phyloP scores from a whole-genome alignment of 2,113 vertebrate genomes.

The Phalacrocorax pelagicus region DNA sequence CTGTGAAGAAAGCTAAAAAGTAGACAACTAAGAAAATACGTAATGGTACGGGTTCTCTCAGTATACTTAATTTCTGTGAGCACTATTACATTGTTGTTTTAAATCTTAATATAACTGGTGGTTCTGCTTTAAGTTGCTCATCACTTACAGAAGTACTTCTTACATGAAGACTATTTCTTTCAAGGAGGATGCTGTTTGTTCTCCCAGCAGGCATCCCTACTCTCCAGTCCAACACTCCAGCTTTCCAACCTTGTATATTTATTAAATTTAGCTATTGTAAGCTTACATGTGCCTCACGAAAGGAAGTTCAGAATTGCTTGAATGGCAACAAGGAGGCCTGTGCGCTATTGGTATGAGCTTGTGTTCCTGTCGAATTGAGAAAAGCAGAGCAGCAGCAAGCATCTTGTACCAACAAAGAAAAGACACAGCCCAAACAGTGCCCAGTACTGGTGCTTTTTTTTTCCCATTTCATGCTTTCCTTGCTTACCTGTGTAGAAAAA shows the following conservation, averaged over 20 bases:
- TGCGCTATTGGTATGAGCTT: background rate
- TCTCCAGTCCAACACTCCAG: background rate
- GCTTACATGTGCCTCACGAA: background rate
- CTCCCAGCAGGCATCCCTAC: background rate
- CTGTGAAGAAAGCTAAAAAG: background rate
- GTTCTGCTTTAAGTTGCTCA: background rate
- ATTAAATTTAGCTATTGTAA: background rate
- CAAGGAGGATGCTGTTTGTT: background rate
- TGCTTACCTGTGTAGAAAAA: background rate
- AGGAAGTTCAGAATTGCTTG: background rate
- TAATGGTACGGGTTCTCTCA: background rate
- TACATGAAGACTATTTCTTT: background rate
- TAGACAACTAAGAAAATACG: background rate
- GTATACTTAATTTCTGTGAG: background rate
- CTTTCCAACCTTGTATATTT: background rate
- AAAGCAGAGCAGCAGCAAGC: background rate
- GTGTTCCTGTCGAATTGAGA: background rate
- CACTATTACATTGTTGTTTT: background rate
- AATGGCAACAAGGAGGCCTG: too few species aligned
- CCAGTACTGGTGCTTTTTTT: background rate
- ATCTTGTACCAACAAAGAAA: background rate
- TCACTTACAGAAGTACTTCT: background rate
- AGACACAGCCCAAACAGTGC: background rate
- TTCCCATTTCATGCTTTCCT: background rate
- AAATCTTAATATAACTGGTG: background rate